Evolutionary conservation across 1,140 invertebrate genomes (phyloP).

Genomic region (Delia radicum): DNA sequence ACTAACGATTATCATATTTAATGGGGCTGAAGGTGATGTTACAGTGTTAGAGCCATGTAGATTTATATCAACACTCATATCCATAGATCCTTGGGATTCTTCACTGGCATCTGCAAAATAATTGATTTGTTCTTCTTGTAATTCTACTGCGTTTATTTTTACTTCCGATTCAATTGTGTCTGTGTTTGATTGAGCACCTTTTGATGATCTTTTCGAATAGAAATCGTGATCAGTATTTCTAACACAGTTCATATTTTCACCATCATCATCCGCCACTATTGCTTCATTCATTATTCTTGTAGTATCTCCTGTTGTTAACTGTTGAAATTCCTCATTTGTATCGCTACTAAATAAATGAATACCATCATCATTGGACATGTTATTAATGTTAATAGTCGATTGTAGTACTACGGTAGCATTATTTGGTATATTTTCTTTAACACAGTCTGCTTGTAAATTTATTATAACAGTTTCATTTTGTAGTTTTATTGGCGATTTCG

Average conservation of each 20-base stretch:
- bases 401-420: neutral
- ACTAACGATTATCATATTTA: constrained; percentile 8
- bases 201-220: constrained; percentile 28
- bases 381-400: neutral
- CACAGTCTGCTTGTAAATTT: constrained; percentile 7
- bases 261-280: neutral
- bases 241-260: neutral
- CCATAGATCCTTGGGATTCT: constrained; percentile 17
- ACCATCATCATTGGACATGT: neutral
- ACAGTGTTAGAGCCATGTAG: neutral
- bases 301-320: neutral
- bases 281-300: neutral
- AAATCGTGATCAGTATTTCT: constrained; percentile 32
- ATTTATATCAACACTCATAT: neutral
- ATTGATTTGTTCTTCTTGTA: neutral
- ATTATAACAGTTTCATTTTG: neutral
- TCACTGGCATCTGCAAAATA: constrained; percentile 28
- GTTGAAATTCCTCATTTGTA: constrained; percentile 25
- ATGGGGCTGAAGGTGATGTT: neutral
- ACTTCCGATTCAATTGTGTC: neutral
- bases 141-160: neutral
- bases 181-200: neutral
- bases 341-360: constrained; percentile 24
- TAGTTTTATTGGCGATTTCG: neutral
- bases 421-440: constrained; percentile 19